Base-by-base conservation (phyloP, 2,113 vertebrate species). In the Eupsittula cactorum region DNA sequence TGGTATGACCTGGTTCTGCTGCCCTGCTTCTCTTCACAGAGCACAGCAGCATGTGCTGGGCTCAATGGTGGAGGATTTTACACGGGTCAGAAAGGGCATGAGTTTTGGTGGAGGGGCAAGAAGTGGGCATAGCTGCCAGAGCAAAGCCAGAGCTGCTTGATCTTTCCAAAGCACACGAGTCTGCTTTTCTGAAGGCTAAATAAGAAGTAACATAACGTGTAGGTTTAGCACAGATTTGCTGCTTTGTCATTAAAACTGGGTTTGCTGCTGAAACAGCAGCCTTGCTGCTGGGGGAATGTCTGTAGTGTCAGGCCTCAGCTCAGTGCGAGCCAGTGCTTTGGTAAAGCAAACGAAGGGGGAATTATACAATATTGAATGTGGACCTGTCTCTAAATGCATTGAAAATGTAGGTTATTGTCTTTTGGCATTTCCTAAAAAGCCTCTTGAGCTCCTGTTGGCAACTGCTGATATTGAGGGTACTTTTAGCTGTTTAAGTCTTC, bases 401-500 rank as follows among this genome's bases (percentile, higher is more conserved):
- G 96, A 96, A 95, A 96, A 88, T 92, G 16, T 87, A 97, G 95
- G 86, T 95, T 93, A 92, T 96, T 94, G 92, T 97, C 97, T 98
- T 97, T 95, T 96, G 97, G 97, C 98, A 97, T 98, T 97, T 97
- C 95, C 97, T 97, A 97, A 98, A 97, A 97, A 92, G 97, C 97
- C 97, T 97, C 97, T 95, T 97, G 97, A 97, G 98, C 97, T 97
- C 97, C 96, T 96, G 79, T 96, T 96, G 93, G 92, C 95, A 95
- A 96, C 94, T 15, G 9, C 97, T 73, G 73, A 95, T 95, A 96
- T 47, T 91, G 93, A 97, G 95, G 93, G 91, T 96, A 97, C 97
- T 97, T 97, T 97, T 96, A 97, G 97, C 97, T 98, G 93, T 97
- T 97, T 97, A 98, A 98, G 96, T 97, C 97, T 96, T 97, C 97